Conservation (phyloP, 2,888 invertebrate genomes). For the Azorinus chamasolen region DNA sequence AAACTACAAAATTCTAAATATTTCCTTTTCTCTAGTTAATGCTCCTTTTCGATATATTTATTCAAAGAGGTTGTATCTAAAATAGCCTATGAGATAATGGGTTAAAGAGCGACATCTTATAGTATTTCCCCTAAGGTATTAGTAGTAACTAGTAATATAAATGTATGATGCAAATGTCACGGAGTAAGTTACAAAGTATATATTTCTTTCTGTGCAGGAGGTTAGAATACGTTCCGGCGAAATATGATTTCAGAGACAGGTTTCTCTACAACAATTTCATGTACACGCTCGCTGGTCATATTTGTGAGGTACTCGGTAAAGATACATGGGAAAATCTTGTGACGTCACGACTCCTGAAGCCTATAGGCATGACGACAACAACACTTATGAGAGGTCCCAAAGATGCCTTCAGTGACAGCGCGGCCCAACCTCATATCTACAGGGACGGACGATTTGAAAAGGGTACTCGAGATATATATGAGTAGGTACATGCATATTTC, state of each 20-base stretch:
- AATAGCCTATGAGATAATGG: too few relatives aligned
- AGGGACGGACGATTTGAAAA: slow-evolving; percentile 26
- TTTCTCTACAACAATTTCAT: slow-evolving; percentile 62
- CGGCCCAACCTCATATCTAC: slow-evolving; percentile 43
- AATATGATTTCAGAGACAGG: slow-evolving; percentile 40
- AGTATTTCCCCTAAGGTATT: too few relatives aligned
- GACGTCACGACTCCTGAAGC: slow-evolving; percentile 44
- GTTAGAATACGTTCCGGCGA: slow-evolving; percentile 47
- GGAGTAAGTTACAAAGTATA: too few relatives aligned
- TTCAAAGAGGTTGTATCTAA: too few relatives aligned
- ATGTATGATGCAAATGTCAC: too few relatives aligned
- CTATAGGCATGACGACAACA: slow-evolving; percentile 53
- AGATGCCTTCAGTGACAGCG: slow-evolving; percentile 14
- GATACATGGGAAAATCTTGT: slow-evolving; percentile 58
- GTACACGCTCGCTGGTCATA: slow-evolving; percentile 50
- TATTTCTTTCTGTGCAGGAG: slow-evolving; percentile 38
- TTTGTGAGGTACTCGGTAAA: slow-evolving; percentile 52
- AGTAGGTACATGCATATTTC: too few relatives aligned
- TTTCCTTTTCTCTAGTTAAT: too few relatives aligned
- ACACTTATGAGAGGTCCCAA: slow-evolving; percentile 19
- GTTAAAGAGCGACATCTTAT: too few relatives aligned
- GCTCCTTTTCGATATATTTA: too few relatives aligned
- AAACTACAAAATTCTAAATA: too few relatives aligned
- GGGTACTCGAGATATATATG: slow-evolving; percentile 19
- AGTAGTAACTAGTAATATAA: too few relatives aligned